Base-by-base conservation (phyloP, 2,888 invertebrate genomes). In the Brachyptera risi region DNA sequence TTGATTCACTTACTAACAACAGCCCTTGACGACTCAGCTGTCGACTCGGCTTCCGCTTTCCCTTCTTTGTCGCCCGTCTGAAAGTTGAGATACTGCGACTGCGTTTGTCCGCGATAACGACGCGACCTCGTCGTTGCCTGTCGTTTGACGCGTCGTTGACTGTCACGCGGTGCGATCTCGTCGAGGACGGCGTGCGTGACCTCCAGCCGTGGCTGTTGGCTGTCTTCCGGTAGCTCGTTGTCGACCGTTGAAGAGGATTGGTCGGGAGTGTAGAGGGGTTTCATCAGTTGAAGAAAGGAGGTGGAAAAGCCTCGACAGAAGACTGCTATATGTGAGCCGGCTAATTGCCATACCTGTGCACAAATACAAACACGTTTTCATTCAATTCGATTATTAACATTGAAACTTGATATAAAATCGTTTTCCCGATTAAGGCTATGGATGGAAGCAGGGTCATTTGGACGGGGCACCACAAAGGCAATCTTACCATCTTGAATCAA, bases 31-130 rank as follows among this genome's bases (percentile, higher is more conserved):
- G 84, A 81, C 68, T 86, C 83, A 42, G 84, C 84, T 21, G 83
- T 84, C 2, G 90, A 88, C 73, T 88, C 87, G 0, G 92, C 91
- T 73, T 92, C 90, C 0, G 92, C 92, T 72, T 86, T 88, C 17
- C 91, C 91, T 42, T 82, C 81, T 60, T 75, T 40, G 62, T 59
- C 50, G 56, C 69, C 68, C 38, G 83, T 82, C 62, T 81, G 80
- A 67, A 84, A 83, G 71, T 85, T 86, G 68, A 92, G 76, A 73
- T 90, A 92, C 72, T 92, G 92, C 1, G 90, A 90, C 72, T 92
- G 92, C 0, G 91, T 90, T 74, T 92, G 92, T 1, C 90, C 90
- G 56, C 87, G 77, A 68, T 79, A 83, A 21, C 81, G 76, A 21
- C 59, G 59, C 24, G 23, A n/a, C 13, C 47, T 24, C 47, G 57